Percentiles rank a stretch among this genome's conserved stretches.
Conservation (phyloP, 2,888 invertebrate species). For the Agonum fuliginosum region DNA sequence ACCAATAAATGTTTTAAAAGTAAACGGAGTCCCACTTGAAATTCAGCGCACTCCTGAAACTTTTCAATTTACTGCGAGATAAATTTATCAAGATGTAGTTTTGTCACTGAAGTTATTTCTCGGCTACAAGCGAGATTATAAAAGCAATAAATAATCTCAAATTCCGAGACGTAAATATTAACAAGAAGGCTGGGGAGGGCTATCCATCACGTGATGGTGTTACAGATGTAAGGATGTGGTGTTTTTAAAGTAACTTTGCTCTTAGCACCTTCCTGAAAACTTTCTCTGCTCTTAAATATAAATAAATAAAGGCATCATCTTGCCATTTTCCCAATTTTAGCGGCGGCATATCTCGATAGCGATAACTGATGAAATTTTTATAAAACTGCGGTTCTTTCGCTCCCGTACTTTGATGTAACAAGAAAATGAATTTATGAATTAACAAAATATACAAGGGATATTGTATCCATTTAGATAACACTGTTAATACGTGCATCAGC, state of each 20-base stretch:
- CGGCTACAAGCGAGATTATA: slow-evolving; percentile 53
- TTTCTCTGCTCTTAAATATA: slow-evolving; percentile 39
- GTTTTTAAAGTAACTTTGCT: slow-evolving; percentile 51
- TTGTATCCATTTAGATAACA: not conserved
- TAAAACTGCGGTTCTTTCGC: not conserved
- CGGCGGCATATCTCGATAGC: not conserved
- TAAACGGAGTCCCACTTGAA: slow-evolving; percentile 56
- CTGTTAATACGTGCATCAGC: not conserved
- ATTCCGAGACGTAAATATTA: slow-evolving; percentile 49
- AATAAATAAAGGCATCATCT: slow-evolving; percentile 9
- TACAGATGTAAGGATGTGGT: slow-evolving; percentile 35
- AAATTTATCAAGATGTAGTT: slow-evolving; percentile 60
- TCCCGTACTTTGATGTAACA: not conserved
- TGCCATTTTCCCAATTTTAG: slow-evolving; percentile 24
- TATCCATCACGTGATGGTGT: slow-evolving; percentile 32
- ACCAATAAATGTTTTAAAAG: slow-evolving; percentile 60
- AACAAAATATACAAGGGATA: not conserved
- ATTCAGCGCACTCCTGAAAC: slow-evolving; percentile 57
- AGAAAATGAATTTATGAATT: not conserved
- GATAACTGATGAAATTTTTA: slow-evolving; percentile 26
- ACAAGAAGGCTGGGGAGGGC: slow-evolving; percentile 12
- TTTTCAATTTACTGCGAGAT: slow-evolving; percentile 59
- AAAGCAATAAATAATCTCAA: slow-evolving; percentile 58
- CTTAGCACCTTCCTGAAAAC: slow-evolving; percentile 14
- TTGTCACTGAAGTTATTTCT: slow-evolving; percentile 58